Base-by-base conservation (phyloP, 2,888 invertebrate species). In the Agrotis puta region DNA sequence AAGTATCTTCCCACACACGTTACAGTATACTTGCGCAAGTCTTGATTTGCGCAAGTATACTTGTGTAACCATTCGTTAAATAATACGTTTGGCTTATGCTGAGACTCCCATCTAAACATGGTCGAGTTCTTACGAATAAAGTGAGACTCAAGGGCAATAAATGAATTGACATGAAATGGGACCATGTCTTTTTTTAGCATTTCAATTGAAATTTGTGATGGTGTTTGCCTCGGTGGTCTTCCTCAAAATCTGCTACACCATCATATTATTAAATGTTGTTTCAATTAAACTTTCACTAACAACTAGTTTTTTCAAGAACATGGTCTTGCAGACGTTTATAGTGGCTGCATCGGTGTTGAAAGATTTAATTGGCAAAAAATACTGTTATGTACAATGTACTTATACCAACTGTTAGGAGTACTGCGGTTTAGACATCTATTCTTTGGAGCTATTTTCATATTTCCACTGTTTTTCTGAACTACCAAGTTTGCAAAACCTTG, bases 161-260 rank as follows among this genome's bases (percentile, higher is more conserved):
- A 57, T 57, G 33, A 57, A 57, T 57, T 39, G 11, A 57, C 39
- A 39, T 57, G 33, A 13, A n/a, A n/a, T n/a, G n/a, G n/a, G n/a
- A n/a, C n/a, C n/a, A n/a, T n/a, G n/a, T n/a, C n/a, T n/a, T 61
- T 47, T 5, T 61, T 47, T 47, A 61, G 14, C 61, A 61, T 51
- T 13, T 24, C 47, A 61, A 47, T 47, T 27, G 14, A 5, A 48
- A 48, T 61, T 61, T 61, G 47, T 61, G 61, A 33, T 61, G 47
- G 47, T 61, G 61, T 61, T 61, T 61, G 47, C 61, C 61, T 50
- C 61, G 61, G 24, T 24, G 47, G 48, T 61, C 61, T 47, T 47
- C 47, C 47, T 61, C 47, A 61, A 47, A 48, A 50, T 61, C 47
- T 61, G 61, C 61, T 24, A 61, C 48, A 48, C 48, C 61, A 27